A percentile compares a stretch with the other conserved stretches of the same genome.
Evolutionary conservation across 2,888 invertebrate species (phyloP).

Genomic region (Netelia melanura): DNA sequence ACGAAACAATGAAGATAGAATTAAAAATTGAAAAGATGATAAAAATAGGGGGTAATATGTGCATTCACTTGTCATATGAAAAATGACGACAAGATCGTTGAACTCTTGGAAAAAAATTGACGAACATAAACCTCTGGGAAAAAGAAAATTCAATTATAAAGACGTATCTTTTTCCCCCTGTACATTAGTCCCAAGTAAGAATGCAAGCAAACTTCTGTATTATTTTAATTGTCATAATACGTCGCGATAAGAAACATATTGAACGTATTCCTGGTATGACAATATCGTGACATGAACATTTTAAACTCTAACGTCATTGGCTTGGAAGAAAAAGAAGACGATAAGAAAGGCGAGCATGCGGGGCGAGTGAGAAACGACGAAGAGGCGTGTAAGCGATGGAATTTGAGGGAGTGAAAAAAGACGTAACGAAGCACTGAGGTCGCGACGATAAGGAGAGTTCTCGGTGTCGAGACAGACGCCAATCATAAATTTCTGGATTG

Average conservation of each 20-base stretch:
- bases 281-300: background rate
- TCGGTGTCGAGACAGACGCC: constrained; percentile 56
- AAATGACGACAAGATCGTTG: background rate
- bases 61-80: background rate
- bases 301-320: background rate
- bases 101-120: background rate
- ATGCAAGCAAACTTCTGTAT: background rate
- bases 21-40: no score
- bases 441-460: constrained; percentile 58
- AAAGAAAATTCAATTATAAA: background rate
- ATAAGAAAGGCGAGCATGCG: background rate
- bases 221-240: constrained; percentile 2
- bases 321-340: background rate
- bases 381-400: constrained; percentile 18
- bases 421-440: constrained; percentile 51
- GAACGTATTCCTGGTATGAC: background rate
- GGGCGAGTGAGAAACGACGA: background rate
- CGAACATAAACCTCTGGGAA: background rate
- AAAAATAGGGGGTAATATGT: no score
- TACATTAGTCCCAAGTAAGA: background rate
- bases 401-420: constrained; percentile 35
- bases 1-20: no score
- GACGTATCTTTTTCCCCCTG: background rate
- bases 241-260: background rate
- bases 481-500: constrained; percentile 57